phyloP scores from a whole-genome alignment of 23 tunicate species.

The Ciona savignyi region DNA sequence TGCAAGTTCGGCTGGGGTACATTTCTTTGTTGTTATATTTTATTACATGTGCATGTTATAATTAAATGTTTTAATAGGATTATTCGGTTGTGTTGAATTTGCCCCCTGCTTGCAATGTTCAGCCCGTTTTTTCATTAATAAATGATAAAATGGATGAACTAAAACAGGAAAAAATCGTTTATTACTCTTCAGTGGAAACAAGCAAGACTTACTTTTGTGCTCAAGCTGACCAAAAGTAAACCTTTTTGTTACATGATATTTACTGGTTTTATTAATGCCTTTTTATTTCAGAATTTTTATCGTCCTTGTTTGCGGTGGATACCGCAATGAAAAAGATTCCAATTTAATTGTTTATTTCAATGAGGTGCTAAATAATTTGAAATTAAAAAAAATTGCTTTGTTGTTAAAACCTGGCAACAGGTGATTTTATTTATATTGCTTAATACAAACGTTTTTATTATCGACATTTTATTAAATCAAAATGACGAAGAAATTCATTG shows the following conservation, averaged over 20 bases:
- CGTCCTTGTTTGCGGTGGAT: not conserved
- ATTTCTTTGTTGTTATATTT: no score
- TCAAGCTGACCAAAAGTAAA: conserved; percentile 32
- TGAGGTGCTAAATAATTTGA: conserved; percentile 20
- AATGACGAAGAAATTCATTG: no score
- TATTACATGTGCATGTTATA: no score
- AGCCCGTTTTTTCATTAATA: not conserved
- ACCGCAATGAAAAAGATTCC: conserved; percentile 33
- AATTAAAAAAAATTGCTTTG: conserved; percentile 28
- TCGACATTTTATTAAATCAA: no score
- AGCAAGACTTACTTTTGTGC: conserved; percentile 15
- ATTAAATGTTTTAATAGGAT: not conserved
- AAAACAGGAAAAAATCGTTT: conserved; percentile 23
- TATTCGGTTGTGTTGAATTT: not conserved
- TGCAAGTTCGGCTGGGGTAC: no score
- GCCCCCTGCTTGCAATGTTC: not conserved
- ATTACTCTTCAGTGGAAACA: not conserved
- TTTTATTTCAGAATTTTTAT: not conserved
- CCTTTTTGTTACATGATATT: not conserved
- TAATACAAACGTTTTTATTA: no score
- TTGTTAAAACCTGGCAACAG: conserved; percentile 51
- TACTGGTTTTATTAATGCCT: not conserved
- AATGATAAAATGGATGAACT: conserved; percentile 11
- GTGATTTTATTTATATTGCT: no score
- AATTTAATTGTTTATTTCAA: conserved; percentile 26